phyloP scores from a whole-genome alignment of 1,140 invertebrate genomes.

The Drosophila rhopaloa region DNA sequence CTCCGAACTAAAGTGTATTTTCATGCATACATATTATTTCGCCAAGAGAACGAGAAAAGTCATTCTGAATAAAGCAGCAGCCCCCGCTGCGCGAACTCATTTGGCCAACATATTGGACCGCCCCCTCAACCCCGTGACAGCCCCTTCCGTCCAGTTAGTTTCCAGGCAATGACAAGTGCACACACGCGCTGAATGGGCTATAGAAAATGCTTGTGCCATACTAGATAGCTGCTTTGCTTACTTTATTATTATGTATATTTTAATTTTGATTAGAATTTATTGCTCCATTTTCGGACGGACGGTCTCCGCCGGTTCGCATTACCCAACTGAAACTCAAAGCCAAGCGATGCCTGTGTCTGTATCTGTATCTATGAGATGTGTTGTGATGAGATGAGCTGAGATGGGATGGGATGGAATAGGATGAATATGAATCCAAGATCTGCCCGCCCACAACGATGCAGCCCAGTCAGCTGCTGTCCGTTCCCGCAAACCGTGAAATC shows the following conservation, averaged over 20 bases:
- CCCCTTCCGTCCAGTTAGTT: slow-evolving; percentile 8
- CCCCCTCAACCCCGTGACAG: slow-evolving; percentile 6
- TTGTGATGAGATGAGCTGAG: slow-evolving; percentile 14
- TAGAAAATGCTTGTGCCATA: slow-evolving; percentile 36
- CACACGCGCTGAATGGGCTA: slow-evolving; percentile 62
- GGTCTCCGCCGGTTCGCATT: slow-evolving; percentile 45
- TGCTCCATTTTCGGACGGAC: slow-evolving; percentile 64
- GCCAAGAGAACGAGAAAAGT: slow-evolving; percentile 8
- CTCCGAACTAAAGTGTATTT: not conserved
- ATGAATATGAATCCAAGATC: slow-evolving; percentile 56
- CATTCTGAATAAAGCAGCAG: slow-evolving; percentile 14
- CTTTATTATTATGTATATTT: slow-evolving; percentile 75
- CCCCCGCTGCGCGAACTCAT: slow-evolving; percentile 11
- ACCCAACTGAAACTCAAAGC: slow-evolving; percentile 69
- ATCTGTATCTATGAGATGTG: slow-evolving; percentile 43
- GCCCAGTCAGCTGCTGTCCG: slow-evolving; percentile 37
- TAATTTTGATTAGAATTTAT: slow-evolving; percentile 83
- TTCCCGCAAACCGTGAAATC: slow-evolving; percentile 46
- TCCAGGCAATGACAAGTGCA: slow-evolving; percentile 48
- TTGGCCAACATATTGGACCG: slow-evolving; percentile 28
- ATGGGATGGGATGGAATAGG: slow-evolving; percentile 18
- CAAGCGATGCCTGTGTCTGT: slow-evolving; percentile 33
- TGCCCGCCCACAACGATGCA: slow-evolving; percentile 65
- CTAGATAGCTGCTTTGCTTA: slow-evolving; percentile 59
- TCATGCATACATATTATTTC: not conserved